Conservation (phyloP, 2,888 invertebrate genomes). For the Caenorhabditis imperialis region DNA sequence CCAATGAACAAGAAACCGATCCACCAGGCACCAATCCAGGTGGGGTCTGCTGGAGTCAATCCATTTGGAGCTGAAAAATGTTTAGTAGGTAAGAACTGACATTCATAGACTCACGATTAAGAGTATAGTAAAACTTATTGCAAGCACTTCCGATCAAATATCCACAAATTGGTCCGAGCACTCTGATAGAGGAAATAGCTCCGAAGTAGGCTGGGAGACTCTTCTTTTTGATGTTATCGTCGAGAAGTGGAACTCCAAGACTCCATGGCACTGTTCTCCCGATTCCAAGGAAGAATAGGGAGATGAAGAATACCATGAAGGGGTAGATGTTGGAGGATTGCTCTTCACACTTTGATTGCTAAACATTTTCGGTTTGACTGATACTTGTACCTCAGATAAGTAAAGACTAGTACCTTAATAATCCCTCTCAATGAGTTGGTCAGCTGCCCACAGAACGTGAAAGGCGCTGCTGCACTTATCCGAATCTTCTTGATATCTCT, state of each 20-base stretch:
- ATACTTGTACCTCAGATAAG: slow-evolving; percentile 6
- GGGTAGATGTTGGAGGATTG: slow-evolving; percentile 69
- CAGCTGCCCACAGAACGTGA: slow-evolving; percentile 71
- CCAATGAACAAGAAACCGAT: slow-evolving; percentile 78
- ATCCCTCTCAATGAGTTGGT: slow-evolving; percentile 71
- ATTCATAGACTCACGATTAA: slow-evolving; percentile 64
- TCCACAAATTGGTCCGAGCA: slow-evolving; percentile 78
- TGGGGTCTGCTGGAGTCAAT: slow-evolving; percentile 78
- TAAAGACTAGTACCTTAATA: slow-evolving; percentile 58
- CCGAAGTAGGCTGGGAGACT: slow-evolving; percentile 77
- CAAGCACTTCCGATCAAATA: slow-evolving; percentile 76
- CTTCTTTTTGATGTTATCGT: slow-evolving; percentile 77
- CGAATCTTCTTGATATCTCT: slow-evolving; percentile 50
- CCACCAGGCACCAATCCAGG: slow-evolving; percentile 81
- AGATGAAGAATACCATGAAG: slow-evolving; percentile 73
- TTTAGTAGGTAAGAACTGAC: no score
- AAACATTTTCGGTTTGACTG: slow-evolving; percentile 10
- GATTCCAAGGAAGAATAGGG: slow-evolving; percentile 75
- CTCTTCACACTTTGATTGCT: slow-evolving; percentile 67
- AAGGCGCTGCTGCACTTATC: slow-evolving; percentile 72
- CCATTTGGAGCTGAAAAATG: slow-evolving; percentile 69
- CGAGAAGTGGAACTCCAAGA: slow-evolving; percentile 77
- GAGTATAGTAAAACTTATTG: slow-evolving; percentile 75
- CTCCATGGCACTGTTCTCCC: slow-evolving; percentile 76
- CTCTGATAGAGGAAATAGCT: slow-evolving; percentile 76